A percentile compares a stretch with the other conserved stretches of the same genome.
Evolutionary conservation across 2,888 invertebrate genomes (phyloP).

Genomic region (Liposcelis brunnea): DNA sequence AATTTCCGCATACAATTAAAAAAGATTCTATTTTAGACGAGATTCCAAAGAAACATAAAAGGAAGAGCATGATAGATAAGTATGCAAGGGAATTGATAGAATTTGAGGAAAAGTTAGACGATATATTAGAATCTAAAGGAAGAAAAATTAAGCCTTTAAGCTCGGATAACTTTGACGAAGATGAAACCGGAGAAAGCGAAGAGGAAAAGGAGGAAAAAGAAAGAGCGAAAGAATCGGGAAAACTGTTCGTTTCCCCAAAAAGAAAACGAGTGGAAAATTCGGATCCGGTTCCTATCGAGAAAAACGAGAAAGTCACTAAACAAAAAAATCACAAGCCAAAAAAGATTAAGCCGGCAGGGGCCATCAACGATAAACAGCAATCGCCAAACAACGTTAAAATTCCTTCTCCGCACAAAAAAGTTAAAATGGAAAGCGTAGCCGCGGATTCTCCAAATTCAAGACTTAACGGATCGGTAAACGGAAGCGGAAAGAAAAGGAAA

Average conservation of each 20-base stretch:
- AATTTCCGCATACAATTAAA: slow-evolving; percentile 47
- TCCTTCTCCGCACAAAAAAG: too few relatives aligned
- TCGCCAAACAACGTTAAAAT: too few relatives aligned
- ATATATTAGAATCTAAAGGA: slow-evolving; percentile 7
- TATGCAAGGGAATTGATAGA: slow-evolving; percentile 28
- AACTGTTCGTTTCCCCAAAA: neutral
- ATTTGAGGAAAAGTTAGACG: slow-evolving; percentile 28
- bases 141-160: slow-evolving; percentile 13
- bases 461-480: too few relatives aligned
- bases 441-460: too few relatives aligned
- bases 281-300: too few relatives aligned
- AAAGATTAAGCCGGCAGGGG: too few relatives aligned
- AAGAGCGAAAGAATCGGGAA: slow-evolving; percentile 7
- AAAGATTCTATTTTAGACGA: slow-evolving; percentile 26
- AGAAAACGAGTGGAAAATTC: too few relatives aligned
- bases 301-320: too few relatives aligned
- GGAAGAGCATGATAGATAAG: slow-evolving; percentile 22
- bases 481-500: slow-evolving; percentile 16
- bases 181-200: slow-evolving; percentile 10
- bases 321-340: slow-evolving; percentile 4
- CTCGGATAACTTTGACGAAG: slow-evolving; percentile 14
- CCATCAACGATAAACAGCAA: too few relatives aligned
- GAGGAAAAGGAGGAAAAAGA: slow-evolving; percentile 15
- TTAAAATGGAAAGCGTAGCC: too few relatives aligned
- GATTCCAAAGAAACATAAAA: slow-evolving; percentile 20